These are phyloP conservation scores for Tetanocera ferruginea DNA, from an alignment of 2,888 invertebrate species.

Conservation along the genomic window DNA sequence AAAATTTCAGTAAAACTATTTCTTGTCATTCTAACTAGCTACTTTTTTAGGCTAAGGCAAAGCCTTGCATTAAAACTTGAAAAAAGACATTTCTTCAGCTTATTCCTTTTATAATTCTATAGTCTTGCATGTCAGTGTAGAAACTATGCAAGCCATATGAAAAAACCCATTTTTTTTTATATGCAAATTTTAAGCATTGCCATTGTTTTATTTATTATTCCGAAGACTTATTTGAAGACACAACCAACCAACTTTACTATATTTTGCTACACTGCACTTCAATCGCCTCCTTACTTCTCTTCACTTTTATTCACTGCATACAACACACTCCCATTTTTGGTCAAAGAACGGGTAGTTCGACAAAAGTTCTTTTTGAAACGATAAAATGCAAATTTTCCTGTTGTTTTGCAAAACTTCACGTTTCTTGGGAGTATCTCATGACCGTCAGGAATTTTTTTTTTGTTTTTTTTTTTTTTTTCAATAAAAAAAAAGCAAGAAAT, in stretches of 20 bases:
- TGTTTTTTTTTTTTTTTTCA: not conserved
- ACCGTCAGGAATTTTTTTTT: not conserved
- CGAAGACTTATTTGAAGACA: constrained; percentile 11
- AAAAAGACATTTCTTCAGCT: not conserved
- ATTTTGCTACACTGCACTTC: not conserved
- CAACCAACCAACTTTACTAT: not conserved
- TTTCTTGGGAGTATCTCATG: constrained; percentile 28
- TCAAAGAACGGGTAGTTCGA: constrained; percentile 7
- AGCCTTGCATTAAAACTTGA: not conserved
- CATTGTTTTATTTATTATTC: constrained; percentile 55
- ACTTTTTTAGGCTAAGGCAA: not conserved
- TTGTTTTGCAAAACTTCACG: constrained; percentile 10
- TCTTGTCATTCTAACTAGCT: not conserved
- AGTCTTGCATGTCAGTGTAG: not conserved
- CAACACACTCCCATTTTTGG: not conserved
- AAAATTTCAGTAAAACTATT: not conserved
- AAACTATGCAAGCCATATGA: not conserved
- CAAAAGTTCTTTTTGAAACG: constrained; percentile 9
- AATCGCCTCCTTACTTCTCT: not conserved
- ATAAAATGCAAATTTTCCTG: constrained; percentile 34
- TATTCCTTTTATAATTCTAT: not conserved
- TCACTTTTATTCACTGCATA: not conserved
- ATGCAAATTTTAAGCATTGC: constrained; percentile 61
- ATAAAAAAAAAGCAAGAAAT: not conserved
- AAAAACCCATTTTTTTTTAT: constrained; percentile 55